Conservation (phyloP, 2,888 invertebrate genomes). For the Amiota communis region DNA sequence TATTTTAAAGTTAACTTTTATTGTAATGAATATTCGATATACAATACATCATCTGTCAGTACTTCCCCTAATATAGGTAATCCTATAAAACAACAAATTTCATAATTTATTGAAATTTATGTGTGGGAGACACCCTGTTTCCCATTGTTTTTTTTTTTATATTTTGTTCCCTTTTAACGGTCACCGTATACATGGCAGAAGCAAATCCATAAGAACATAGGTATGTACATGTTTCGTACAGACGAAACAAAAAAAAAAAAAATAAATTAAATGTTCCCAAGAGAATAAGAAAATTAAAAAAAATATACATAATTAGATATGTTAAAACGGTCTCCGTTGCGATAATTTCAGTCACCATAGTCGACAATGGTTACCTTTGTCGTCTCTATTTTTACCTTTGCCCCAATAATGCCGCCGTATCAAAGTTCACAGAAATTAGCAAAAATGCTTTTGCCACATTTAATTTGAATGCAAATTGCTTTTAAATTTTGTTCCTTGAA, state of each 20-base stretch:
- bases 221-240: no score
- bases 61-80: no score
- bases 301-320: constrained; percentile 45
- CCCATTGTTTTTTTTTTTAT: no score
- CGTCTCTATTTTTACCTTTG: neutral
- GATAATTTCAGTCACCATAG: constrained; percentile 43
- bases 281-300: neutral
- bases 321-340: constrained; percentile 13
- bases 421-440: neutral
- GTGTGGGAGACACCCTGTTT: no score
- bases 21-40: no score
- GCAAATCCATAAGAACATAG: no score
- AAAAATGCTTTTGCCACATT: constrained; percentile 2
- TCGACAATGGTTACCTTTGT: neutral
- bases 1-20: no score
- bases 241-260: neutral
- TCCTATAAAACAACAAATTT: no score
- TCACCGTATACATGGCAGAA: no score
- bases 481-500: constrained; percentile 51
- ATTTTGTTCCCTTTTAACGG: no score
- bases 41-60: no score
- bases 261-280: constrained; percentile 17
- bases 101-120: no score
- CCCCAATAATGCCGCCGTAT: neutral
- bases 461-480: constrained; percentile 58